A percentile compares a stretch with the other conserved stretches of the same genome.
Evolutionary conservation across 23 tunicate genomes (phyloP).

Genomic region (Ciona savignyi): DNA sequence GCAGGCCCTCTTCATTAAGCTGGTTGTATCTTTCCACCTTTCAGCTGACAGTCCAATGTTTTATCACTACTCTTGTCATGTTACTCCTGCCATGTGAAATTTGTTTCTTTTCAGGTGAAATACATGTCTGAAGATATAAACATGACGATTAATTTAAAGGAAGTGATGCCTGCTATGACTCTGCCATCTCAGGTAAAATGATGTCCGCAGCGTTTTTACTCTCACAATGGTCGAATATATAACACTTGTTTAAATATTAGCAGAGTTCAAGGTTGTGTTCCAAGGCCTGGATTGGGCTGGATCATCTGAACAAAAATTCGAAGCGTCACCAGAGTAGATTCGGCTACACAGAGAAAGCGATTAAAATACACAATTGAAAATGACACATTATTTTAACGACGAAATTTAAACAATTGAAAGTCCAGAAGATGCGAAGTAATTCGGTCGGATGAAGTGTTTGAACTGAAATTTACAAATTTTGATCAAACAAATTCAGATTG

Average conservation of each 20-base stretch:
- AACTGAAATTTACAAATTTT: no score
- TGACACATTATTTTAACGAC: no score
- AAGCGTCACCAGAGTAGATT: conserved; percentile 60
- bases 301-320: conserved; percentile 80
- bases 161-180: conserved; percentile 58
- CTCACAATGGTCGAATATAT: background rate
- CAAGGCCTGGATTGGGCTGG: conserved; percentile 97
- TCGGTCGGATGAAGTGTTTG: no score
- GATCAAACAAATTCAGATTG: no score
- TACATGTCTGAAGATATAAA: conserved; percentile 62
- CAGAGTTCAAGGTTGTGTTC: conserved; percentile 67
- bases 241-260: background rate
- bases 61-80: no score
- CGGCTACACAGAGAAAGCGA: conserved; percentile 93
- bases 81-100: no score
- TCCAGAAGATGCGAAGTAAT: no score
- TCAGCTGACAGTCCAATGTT: no score
- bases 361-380: conserved; percentile 82
- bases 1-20: no score
- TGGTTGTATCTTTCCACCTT: no score
- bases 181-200: conserved; percentile 1
- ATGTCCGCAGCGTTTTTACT: no score
- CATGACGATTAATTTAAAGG: conserved; percentile 72
- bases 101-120: conserved; percentile 56
- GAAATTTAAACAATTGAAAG: no score